Base-by-base conservation (phyloP, 1,140 invertebrate genomes). In the Marisa cornuarietis region DNA sequence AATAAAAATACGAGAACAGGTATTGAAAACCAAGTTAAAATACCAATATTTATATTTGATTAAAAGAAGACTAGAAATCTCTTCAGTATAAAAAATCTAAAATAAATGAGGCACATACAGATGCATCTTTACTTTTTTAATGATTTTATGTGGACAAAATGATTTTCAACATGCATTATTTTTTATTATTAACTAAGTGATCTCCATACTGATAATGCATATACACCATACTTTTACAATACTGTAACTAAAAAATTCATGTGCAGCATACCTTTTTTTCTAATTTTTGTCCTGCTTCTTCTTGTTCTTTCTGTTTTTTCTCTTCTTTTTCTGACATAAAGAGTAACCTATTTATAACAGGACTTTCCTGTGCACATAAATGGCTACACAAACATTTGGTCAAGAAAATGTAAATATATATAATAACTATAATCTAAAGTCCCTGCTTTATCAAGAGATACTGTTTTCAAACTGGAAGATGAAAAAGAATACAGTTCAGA, bases 251-350 rank as follows among this genome's bases (percentile, higher is more conserved):
- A 51, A 20, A 26, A 5, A n/a, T 65, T 51, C 42, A 68, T 31
- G 20, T 13, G 52, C 54, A 58, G 14, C 78, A 58, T 83, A 90
- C 88, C 85, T 91, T 92, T 82, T 91, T 91, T 80, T 92, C 91
- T 66, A 89, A 90, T 80, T 91, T 91, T 63, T 84, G 83, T 52
- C 85, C 85, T 58, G 86, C 87, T 80, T 88, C 87, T 93, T 94
- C 90, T 94, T 95, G 87, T 93, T 95, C 85, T 78, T 83, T 83
- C 7, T 82, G 83, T 80, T 88, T 84, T 71, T 81, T 93, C 88
- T 96, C 95, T 92, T 95, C 95, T 92, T 95, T 96, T 83, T 95
- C 95, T 94, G 86, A n/a, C 92, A 91, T 66, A 71, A 26, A 31
- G 61, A 58, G 42, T 7, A 8, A 71, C 42, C 31, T 42, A 42